Evolutionary conservation across 2,888 invertebrate genomes (phyloP).

Genomic region (Periphyllus acericola): DNA sequence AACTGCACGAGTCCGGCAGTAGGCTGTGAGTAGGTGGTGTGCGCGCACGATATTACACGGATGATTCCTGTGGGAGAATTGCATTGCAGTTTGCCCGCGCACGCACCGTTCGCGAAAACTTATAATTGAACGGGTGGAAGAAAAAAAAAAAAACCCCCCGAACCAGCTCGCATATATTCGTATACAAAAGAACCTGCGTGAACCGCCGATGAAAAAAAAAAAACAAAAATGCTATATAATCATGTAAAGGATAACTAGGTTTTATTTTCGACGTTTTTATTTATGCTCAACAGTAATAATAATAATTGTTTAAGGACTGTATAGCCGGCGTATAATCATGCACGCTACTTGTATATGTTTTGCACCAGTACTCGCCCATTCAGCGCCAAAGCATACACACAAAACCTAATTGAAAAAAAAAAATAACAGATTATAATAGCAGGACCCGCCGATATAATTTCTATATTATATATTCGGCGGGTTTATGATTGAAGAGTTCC

Average conservation of each 20-base stretch:
- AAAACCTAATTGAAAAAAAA: constrained; percentile 48
- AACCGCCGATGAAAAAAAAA: not conserved
- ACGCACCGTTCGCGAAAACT: constrained; percentile 32
- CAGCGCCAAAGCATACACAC: constrained; percentile 26
- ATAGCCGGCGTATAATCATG: constrained; percentile 50
- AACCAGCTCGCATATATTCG: not conserved
- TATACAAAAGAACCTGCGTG: constrained; percentile 36
- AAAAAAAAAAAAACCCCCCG: constrained; percentile 1
- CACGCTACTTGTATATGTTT: constrained; percentile 55
- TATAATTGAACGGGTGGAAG: not conserved
- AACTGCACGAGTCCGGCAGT: too few species aligned
- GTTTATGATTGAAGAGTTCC: constrained; percentile 19
- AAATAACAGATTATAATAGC: constrained; percentile 27
- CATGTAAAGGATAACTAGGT: not conserved
- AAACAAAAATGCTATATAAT: not conserved
- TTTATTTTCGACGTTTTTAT: not conserved
- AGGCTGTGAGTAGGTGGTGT: too few species aligned
- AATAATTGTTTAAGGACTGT: constrained; percentile 20
- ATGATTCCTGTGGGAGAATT: not conserved
- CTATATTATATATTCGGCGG: constrained; percentile 51
- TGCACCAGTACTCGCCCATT: constrained; percentile 44
- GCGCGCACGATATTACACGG: not conserved
- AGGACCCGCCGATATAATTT: constrained; percentile 40
- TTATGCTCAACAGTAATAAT: constrained; percentile 2
- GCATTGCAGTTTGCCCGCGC: too few species aligned